Base-by-base conservation (phyloP, 1,140 invertebrate genomes). In the Cotesia chilonis region DNA sequence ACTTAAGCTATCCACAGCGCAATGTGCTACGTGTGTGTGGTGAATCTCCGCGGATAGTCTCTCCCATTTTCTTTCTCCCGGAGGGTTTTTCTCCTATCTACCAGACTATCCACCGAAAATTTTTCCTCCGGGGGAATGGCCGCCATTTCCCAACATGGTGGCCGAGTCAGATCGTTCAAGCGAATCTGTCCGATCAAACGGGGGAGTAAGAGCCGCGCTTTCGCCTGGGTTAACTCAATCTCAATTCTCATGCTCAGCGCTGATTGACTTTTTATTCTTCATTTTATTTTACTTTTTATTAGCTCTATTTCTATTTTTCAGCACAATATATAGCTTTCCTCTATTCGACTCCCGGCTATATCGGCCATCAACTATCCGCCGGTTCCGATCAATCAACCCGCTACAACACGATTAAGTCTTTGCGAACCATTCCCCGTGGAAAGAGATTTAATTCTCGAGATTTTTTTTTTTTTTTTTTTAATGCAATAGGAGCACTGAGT, bases 151-250 rank as follows among this genome's bases (percentile, higher is more conserved):
- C 73, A 80, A 74, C 70, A 80, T 80, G 79, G 78, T 72, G 74
- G 72, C 81, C 71, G 69, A 75, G 73, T 68, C 66, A 79, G 80
- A 81, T 81, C 84, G 82, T 85, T 87, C 80, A 81, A 84, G 84
- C 84, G 84, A 85, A 86, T 86, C 84, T 86, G 83, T 78, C 82
- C 83, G 85, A 87, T 87, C 85, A 87, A 87, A 86, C 85, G 84
- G 81, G 41, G 79, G 80, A 81, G 82, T 85, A 86, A 87, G 82
- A 85, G 84, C 82, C 75, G 73, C 80, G 84, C 83, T 85, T 84
- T 84, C 80, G 81, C 80, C 80, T 79, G 82, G 80, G 82, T 82
- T 87, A 86, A 87, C 84, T 85, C 82, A 79, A 85, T 85, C 79
- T 77, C 76, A 57, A 75, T 69, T 73, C 69, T 75, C 55, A 66